Evolutionary conservation across 2,797 vertebrate genomes (phyloP).

Genomic region (Tangara arthus): DNA sequence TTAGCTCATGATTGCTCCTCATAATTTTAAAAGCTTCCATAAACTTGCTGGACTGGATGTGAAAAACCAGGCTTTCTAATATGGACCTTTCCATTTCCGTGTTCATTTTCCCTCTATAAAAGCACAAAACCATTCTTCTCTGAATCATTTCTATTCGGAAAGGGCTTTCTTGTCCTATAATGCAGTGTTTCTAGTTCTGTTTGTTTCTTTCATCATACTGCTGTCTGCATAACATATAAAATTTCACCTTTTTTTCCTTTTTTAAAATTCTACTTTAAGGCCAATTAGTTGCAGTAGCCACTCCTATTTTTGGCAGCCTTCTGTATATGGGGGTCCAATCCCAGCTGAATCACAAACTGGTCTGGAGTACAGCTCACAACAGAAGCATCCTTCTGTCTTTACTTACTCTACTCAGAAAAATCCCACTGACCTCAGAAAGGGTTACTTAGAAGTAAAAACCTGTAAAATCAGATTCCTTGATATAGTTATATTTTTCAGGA

Average conservation of each 20-base stretch:
- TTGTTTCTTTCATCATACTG: background rate
- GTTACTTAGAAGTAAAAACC: background rate
- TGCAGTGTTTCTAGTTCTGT: background rate
- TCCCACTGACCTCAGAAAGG: background rate
- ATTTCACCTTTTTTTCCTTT: background rate
- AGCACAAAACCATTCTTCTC: background rate
- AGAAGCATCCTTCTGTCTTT: background rate
- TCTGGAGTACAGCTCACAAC: background rate
- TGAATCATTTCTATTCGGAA: background rate
- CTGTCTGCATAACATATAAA: background rate
- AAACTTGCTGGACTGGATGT: background rate
- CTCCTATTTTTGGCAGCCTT: background rate
- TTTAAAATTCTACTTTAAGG: background rate
- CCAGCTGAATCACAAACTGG: background rate
- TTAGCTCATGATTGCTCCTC: background rate
- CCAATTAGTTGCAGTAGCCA: background rate
- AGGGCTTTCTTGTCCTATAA: background rate
- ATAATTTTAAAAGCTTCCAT: slow-evolving; percentile 35
- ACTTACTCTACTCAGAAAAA: background rate
- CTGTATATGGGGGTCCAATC: background rate
- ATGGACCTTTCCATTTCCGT: background rate
- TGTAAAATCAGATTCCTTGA: background rate
- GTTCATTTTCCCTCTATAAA: background rate
- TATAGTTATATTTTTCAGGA: background rate
- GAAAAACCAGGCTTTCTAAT: background rate